Percentiles rank a stretch among this genome's conserved stretches.
phyloP scores from a whole-genome alignment of 1,140 invertebrate genomes.

The Tetraneura akinire region DNA sequence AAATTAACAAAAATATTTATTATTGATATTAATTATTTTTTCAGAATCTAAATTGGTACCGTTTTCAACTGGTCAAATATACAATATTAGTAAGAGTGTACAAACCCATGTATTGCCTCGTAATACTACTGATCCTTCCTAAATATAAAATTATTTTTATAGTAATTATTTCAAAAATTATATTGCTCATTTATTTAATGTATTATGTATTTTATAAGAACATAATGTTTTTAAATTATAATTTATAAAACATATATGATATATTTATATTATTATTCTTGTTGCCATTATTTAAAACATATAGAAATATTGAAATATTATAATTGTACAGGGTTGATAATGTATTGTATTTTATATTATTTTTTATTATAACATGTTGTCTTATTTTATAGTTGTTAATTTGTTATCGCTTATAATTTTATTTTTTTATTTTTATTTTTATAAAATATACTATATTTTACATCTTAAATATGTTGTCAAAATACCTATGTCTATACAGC shows the following conservation, averaged over 20 bases:
- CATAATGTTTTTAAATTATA: conserved; percentile 15
- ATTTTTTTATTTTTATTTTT: no score
- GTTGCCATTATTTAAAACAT: conserved; percentile 37
- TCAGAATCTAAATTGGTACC: conserved; percentile 71
- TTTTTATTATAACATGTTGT: neutral
- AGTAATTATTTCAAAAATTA: conserved; percentile 15
- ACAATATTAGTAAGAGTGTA: conserved; percentile 82
- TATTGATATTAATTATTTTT: conserved; percentile 6
- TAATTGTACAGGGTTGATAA: conserved; percentile 42
- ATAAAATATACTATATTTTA: no score
- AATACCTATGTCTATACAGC: no score
- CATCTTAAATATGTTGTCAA: no score
- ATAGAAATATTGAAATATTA: neutral
- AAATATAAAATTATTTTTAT: conserved; percentile 35
- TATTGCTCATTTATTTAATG: conserved; percentile 18
- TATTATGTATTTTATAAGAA: neutral
- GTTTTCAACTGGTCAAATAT: conserved; percentile 84
- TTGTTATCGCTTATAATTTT: no score
- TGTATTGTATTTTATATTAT: conserved; percentile 1
- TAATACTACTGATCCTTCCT: conserved; percentile 10
- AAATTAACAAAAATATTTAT: neutral
- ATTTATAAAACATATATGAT: conserved; percentile 2
- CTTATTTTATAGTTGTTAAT: no score
- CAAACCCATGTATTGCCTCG: conserved; percentile 82
- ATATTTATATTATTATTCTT: conserved; percentile 33